These are phyloP conservation scores for Charaxes varanes DNA, from an alignment of 1,140 invertebrate genomes.

Conservation along the genomic window DNA sequence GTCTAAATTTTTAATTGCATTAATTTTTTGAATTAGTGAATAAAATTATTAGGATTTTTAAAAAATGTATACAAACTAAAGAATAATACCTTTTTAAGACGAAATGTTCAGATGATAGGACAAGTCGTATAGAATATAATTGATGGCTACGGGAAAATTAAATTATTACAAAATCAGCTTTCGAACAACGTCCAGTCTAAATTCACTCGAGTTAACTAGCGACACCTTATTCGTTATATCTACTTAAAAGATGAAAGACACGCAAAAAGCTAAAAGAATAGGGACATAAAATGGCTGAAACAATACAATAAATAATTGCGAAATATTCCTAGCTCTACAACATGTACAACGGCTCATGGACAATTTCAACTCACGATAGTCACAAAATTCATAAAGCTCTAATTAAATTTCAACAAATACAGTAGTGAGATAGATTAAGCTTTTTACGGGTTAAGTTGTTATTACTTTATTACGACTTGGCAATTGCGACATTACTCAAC, in stretches of 20 bases:
- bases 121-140: neutral
- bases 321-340: constrained; percentile 14
- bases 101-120: too few relatives aligned
- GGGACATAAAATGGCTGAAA: constrained; percentile 7
- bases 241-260: constrained; percentile 10
- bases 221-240: neutral
- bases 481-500: too few relatives aligned
- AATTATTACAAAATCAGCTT: neutral
- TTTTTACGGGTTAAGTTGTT: too few relatives aligned
- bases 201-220: neutral
- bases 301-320: constrained; percentile 16
- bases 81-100: too few relatives aligned
- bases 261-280: constrained; percentile 8
- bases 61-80: too few relatives aligned
- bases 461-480: too few relatives aligned
- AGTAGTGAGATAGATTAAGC: too few relatives aligned
- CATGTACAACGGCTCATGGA: constrained; percentile 15
- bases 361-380: constrained; percentile 21
- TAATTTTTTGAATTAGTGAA: too few relatives aligned
- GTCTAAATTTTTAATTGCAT: too few relatives aligned
- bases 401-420: too few relatives aligned
- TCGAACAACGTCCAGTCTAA: neutral
- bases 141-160: neutral
- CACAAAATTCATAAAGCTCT: too few relatives aligned
- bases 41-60: too few relatives aligned